Conservation (phyloP, 2,113 vertebrate species). For the Cricetomys ansorgei region DNA sequence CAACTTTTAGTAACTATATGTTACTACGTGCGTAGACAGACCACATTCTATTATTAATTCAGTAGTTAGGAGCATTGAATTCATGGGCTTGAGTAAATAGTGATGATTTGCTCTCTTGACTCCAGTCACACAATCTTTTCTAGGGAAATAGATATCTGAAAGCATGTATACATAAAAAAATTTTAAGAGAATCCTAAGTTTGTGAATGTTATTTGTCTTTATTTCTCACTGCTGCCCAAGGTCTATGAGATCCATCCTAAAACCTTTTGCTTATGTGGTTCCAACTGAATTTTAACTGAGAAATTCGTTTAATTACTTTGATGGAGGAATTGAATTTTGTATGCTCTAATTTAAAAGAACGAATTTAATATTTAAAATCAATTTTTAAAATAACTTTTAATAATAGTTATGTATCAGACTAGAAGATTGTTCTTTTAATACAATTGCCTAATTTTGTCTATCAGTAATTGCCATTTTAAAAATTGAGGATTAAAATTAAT, state of each 20-base stretch:
- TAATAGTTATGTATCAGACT: neutral
- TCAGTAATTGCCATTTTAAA: neutral
- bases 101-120: neutral
- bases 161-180: neutral
- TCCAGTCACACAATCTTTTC: neutral
- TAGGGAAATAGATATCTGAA: neutral
- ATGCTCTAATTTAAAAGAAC: neutral
- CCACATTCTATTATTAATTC: neutral
- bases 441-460: neutral
- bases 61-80: neutral
- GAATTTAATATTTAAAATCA: neutral
- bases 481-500: neutral
- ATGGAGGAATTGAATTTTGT: neutral
- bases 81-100: neutral
- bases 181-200: neutral
- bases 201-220: neutral
- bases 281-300: neutral
- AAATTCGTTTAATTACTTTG: neutral
- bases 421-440: neutral
- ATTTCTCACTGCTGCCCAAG: neutral
- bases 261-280: neutral
- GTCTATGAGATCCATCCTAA: neutral
- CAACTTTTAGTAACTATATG: neutral
- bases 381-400: neutral
- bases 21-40: neutral